Base-by-base conservation (phyloP, 2,888 invertebrate species). In the Caenorhabditis becei region DNA sequence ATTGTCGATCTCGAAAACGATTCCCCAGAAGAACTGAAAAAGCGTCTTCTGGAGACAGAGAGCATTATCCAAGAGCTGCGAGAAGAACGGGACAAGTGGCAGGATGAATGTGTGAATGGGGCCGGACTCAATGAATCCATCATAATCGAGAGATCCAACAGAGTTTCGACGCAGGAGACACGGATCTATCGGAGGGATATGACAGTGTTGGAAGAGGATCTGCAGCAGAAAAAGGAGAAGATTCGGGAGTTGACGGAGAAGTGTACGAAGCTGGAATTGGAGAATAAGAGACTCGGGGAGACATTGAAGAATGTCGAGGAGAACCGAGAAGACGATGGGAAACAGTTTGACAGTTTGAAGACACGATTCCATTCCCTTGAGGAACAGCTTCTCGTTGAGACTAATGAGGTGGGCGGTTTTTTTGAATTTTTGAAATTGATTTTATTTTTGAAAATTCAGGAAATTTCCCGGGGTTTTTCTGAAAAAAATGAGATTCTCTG, bases 151-250 rank as follows among this genome's bases (percentile, higher is more conserved):
- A 44, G 26, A 14, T 63, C 63, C 11, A 75, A 77, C 18, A n/a
- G 71, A 35, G 71, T 77, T 3, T 80, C 80, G 7, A 75, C 71
- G 3, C 75, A 77, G 28, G 70, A 80, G 28, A 80, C 75, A 3
- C 32, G 62, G 5, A 77, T 80, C 8, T 77, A 32, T 26, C n/a
- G 41, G 20, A 16, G 80, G 16, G 67, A 80, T 65, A 20, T 63
- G 44, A 32, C 16, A 11, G 59, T 70, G 20, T 20, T 75, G 18
- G 75, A 75, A 44, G 65, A 80, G 1, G 80, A 75, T 20, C 24
- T 70, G 37, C 56, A 37, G 14, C 44, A 65, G 32, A 74, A 80
- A 14, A 37, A 69, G 10, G 18, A 28, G n/a, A 18, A 67, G 23
- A 66, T 80, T 47, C 49, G 58, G 0, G n/a, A 53, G 2, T 41